Percentiles rank a stretch among this genome's conserved stretches.
Evolutionary conservation across 2,797 vertebrate genomes (phyloP).

Genomic region (Sphaeramia orbicularis): DNA sequence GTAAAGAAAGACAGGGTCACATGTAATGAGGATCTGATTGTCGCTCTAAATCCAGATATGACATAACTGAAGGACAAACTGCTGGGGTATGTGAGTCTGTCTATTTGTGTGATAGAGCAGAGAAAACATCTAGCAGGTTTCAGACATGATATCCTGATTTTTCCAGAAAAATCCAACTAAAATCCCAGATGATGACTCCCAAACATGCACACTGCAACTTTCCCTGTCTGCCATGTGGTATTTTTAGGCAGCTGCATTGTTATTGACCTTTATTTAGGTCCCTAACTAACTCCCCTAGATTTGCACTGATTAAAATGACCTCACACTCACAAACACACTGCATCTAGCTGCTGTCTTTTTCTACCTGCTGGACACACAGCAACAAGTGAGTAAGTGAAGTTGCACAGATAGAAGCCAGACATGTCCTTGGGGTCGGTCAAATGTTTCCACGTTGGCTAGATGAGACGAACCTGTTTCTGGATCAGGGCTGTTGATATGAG

Average conservation of each 20-base stretch:
- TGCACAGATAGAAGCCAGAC: constrained; percentile 27
- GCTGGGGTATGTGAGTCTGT: constrained; percentile 38
- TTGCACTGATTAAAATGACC: constrained; percentile 48
- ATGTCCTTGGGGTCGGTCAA: constrained; percentile 63
- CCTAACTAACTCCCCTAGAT: constrained; percentile 58
- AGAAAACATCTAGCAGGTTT: neutral
- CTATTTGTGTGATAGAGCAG: constrained; percentile 9
- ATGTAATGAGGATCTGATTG: constrained; percentile 69
- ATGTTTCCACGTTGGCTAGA: constrained; percentile 62
- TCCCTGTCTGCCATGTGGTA: constrained; percentile 22
- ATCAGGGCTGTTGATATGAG: constrained; percentile 58
- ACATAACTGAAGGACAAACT: constrained; percentile 72
- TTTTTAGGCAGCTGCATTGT: constrained; percentile 68
- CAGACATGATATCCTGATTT: neutral
- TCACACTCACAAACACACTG: constrained; percentile 29
- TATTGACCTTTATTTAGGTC: constrained; percentile 62
- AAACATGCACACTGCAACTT: constrained; percentile 11
- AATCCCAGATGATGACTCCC: constrained; percentile 6
- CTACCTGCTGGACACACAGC: constrained; percentile 45
- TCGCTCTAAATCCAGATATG: constrained; percentile 62
- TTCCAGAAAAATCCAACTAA: neutral
- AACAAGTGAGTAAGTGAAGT: constrained; percentile 29
- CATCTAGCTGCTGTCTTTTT: constrained; percentile 17
- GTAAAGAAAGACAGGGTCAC: constrained; percentile 79
- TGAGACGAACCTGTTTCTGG: constrained; percentile 51